A percentile compares a stretch with the other conserved stretches of the same genome.
Evolutionary conservation across 2,113 vertebrate species (phyloP).

Genomic region (Onychostruthus taczanowskii): DNA sequence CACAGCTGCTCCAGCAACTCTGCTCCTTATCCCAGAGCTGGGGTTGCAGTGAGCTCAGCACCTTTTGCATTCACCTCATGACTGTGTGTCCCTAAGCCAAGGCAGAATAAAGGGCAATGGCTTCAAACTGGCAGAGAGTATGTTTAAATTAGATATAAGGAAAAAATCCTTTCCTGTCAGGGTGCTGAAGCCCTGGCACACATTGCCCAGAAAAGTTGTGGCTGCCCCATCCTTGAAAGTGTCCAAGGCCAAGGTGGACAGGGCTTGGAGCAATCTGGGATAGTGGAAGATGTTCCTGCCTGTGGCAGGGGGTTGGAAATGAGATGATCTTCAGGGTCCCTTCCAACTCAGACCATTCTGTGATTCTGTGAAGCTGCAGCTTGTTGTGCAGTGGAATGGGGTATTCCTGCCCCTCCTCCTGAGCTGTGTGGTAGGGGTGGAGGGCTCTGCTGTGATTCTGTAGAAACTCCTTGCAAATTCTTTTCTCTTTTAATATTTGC

Average conservation of each 20-base stretch:
- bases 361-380: not conserved
- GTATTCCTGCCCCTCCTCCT: not conserved
- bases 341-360: not conserved
- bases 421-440: not conserved
- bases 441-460: not conserved
- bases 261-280: not conserved
- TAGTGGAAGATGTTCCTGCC: not conserved
- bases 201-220: not conserved
- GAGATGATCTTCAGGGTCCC: not conserved
- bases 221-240: not conserved
- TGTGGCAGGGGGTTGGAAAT: not conserved
- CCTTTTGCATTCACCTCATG: not conserved
- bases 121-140: not conserved
- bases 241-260: not conserved
- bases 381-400: not conserved
- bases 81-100: not conserved
- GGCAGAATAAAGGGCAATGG: not conserved
- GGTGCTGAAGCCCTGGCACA: not conserved
- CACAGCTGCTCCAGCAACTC: not conserved
- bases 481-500: constrained; percentile 43
- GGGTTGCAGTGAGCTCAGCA: not conserved
- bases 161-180: not conserved
- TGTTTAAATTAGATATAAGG: not conserved
- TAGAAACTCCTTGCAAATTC: not conserved
- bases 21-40: not conserved